Conservation (phyloP, 2,113 vertebrate species). For the Larimichthys crocea region DNA sequence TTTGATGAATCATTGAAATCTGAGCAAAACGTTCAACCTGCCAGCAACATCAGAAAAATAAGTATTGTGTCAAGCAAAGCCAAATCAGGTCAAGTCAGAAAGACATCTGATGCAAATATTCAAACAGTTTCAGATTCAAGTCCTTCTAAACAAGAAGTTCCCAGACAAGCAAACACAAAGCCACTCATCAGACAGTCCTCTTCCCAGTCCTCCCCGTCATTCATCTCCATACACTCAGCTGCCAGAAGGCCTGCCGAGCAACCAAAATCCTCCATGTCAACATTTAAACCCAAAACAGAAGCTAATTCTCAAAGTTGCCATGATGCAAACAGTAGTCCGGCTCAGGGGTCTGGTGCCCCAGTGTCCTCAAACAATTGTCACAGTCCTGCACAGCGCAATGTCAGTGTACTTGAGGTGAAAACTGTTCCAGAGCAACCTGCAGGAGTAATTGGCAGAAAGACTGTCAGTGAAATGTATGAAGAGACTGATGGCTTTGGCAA, state of each 20-base stretch:
- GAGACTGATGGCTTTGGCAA: slow-evolving; percentile 90
- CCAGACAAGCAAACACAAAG: slow-evolving; percentile 24
- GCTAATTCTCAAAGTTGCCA: slow-evolving; percentile 25
- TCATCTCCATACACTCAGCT: slow-evolving; percentile 93
- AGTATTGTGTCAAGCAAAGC: slow-evolving; percentile 87
- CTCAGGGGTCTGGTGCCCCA: slow-evolving; percentile 24
- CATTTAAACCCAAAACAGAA: slow-evolving; percentile 65
- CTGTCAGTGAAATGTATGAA: slow-evolving; percentile 89
- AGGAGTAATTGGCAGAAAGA: slow-evolving; percentile 86
- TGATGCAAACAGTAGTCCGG: slow-evolving; percentile 26
- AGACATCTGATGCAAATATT: slow-evolving; percentile 59
- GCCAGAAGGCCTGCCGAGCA: slow-evolving; percentile 84
- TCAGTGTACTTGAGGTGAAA: slow-evolving; percentile 89
- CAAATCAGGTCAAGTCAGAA: slow-evolving; percentile 63
- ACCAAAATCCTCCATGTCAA: slow-evolving; percentile 56
- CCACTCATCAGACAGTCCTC: slow-evolving; percentile 74
- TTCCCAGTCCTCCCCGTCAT: slow-evolving; percentile 90
- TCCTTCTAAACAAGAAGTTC: slow-evolving; percentile 26
- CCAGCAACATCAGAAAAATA: slow-evolving; percentile 87
- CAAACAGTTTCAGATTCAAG: slow-evolving; percentile 67
- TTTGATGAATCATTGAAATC: slow-evolving; percentile 89
- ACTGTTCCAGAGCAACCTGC: slow-evolving; percentile 80
- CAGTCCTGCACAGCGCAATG: slow-evolving; percentile 81
- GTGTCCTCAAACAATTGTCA: slow-evolving; percentile 59
- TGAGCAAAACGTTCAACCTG: slow-evolving; percentile 73